Evolutionary conservation across 1,140 invertebrate genomes (phyloP), one percentile per base, ranked within the genome.

Genomic region (Monomorium pharaonis): DNA sequence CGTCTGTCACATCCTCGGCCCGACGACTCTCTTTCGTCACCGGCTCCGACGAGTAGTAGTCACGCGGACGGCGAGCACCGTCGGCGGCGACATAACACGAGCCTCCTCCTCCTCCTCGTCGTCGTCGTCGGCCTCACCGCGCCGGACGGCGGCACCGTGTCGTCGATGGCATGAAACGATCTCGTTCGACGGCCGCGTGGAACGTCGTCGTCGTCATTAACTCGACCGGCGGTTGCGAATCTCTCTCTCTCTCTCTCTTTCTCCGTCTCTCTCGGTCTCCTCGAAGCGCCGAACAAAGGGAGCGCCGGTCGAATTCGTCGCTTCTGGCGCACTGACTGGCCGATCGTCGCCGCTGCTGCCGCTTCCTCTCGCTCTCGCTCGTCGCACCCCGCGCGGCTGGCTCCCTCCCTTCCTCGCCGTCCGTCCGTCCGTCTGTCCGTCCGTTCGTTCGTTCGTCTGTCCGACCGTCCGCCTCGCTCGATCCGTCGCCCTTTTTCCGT

Each of bases 321-420:
- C 89, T 86, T 87, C 90, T 90, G 87, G 81, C 87, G 87, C 86
- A 89, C 91, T 88, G 86, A 89, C 90, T 90, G 87, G 86, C 81
- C 84, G 54, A 69, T 47, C 65, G 42, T 37, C 47, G 21, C 27
- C 69, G 60, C 60, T 56, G 58, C 69, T 24, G 24, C 44, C 74
- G 21, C 56, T 67, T 62, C 54, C 44, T 77, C 72, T 54, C 37
- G 24, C 81, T 62, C 74, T 58, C 63, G 58, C 63, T 74, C 67
- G 67, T 78, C 42, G 21, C 49, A 16, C 85, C 67, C 33, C 33
- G 33, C 33, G 49, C 37, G 30, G 21, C 9, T 1, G 21, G 33
- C 18, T 2, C 33, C 33, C 47, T 49, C 60, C 7, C 58, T 86
- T 44, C 69, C 58, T 33, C 54, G 9, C 42, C n/a, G 3, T 37